Evolutionary conservation across 2,888 invertebrate species (phyloP).

Genomic region (Heteropelma amictum): DNA sequence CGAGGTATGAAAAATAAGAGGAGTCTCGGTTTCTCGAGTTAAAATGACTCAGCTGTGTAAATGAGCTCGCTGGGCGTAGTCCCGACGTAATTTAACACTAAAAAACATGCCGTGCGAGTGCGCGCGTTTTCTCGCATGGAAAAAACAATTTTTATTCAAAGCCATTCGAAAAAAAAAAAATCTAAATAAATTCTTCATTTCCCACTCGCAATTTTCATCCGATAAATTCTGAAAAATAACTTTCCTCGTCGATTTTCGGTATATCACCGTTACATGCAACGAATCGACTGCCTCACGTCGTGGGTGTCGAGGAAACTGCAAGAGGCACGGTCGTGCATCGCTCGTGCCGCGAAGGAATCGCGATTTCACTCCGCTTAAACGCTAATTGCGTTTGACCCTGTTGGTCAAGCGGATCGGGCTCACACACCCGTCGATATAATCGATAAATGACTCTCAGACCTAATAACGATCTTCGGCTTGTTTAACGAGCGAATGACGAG

Average conservation of each 20-base stretch:
- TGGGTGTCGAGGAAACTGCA: too few species aligned
- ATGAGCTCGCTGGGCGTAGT: conserved; percentile 59
- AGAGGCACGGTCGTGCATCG: not conserved
- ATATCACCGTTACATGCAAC: too few species aligned
- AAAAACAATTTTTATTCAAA: too few species aligned
- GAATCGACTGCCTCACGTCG: too few species aligned
- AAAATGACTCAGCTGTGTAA: conserved; percentile 69
- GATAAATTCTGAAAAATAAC: too few species aligned
- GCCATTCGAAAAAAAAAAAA: too few species aligned
- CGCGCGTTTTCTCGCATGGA: not conserved
- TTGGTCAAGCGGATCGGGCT: conserved; percentile 50
- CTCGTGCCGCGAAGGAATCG: not conserved
- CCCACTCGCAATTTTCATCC: too few species aligned
- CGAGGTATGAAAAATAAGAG: conserved; percentile 32
- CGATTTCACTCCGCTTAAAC: conserved; percentile 29
- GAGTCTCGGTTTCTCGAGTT: conserved; percentile 13
- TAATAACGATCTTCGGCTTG: conserved; percentile 24
- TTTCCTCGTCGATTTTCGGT: too few species aligned
- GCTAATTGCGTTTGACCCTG: conserved; percentile 48
- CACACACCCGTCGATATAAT: conserved; percentile 40
- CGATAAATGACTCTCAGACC: not conserved
- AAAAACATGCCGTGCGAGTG: conserved; percentile 27
- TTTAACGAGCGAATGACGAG: conserved; percentile 19
- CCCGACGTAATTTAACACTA: conserved; percentile 46
- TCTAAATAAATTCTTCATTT: too few species aligned